Percentiles rank a stretch among this genome's conserved stretches.
phyloP scores from a whole-genome alignment of 1,140 invertebrate genomes.

The Goniozus legneri region DNA sequence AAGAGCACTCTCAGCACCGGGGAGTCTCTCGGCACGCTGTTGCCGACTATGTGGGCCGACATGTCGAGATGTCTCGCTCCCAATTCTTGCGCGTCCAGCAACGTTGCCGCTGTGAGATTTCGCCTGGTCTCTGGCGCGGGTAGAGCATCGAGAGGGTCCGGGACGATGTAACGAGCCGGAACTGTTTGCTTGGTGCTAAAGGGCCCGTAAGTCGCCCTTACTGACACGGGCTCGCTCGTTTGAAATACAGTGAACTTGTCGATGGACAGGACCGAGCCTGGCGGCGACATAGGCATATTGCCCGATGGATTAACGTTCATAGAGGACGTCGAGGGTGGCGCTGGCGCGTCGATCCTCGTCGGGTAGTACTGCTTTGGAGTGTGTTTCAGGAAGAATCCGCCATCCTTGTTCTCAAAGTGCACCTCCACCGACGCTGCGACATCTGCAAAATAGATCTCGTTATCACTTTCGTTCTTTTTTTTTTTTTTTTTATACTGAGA shows the following conservation, averaged over 20 bases:
- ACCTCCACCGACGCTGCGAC: conserved; percentile 67
- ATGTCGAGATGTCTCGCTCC: conserved; percentile 77
- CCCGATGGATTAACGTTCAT: conserved; percentile 9
- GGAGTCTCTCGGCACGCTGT: conserved; percentile 77
- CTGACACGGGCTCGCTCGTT: conserved; percentile 79
- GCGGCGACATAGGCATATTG: conserved; percentile 49
- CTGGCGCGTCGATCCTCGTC: conserved; percentile 35
- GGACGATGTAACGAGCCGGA: conserved; percentile 82
- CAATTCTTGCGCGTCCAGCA: conserved; percentile 64
- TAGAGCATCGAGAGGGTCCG: conserved; percentile 66
- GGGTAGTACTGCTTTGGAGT: conserved; percentile 62
- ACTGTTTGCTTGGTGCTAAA: conserved; percentile 92
- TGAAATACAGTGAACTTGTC: conserved; percentile 86
- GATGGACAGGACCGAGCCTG: conserved; percentile 64
- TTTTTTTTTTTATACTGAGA: no score
- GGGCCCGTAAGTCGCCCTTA: conserved; percentile 85
- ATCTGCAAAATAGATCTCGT: conserved; percentile 36
- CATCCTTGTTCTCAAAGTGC: conserved; percentile 85
- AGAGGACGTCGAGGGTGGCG: conserved; percentile 11
- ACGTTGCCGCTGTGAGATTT: conserved; percentile 37
- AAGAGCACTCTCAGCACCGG: conserved; percentile 85
- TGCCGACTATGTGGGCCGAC: conserved; percentile 84
- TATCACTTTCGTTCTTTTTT: no score
- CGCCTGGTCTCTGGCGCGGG: conserved; percentile 34
- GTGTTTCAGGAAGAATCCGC: conserved; percentile 84